Base-by-base conservation (phyloP, 2,888 invertebrate genomes). In the Rotaria sp. region DNA sequence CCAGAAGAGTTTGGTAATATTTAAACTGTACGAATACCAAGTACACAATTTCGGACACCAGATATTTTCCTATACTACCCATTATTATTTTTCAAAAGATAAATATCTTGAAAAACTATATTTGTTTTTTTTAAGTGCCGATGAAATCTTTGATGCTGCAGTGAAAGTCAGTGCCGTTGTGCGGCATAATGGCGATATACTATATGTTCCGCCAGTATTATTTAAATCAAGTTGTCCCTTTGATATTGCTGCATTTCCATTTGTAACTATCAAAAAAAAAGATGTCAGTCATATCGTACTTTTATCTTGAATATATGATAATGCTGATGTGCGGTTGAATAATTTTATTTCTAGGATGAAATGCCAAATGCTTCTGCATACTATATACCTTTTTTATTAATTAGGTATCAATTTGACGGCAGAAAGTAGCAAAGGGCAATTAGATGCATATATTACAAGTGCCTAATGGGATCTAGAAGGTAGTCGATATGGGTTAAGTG, bases 181-280 rank as follows among this genome's bases (percentile, higher is more conserved):
- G 88, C 94, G 95, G 88, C 94, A 95, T 93, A 96, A 96, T 92
- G 98, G 98, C 89, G 95, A 95, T 89, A 96, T 96, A 91, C 93
- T 96, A 88, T 97, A 97, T 93, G 95, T 98, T 90, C 98, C 98
- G 89, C 98, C 98, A 87, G 97, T 97, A 89, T 97, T 98, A 92
- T 96, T 98, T 93, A 96, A 96, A 92, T 96, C 96, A 92, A 97
- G 97, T 89, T 98, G 98, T 93, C 96, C 96, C 92, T 97, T 98
- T 90, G 96, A 97, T 93, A 97, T 98, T 93, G 97, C 96, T 89
- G 97, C 97, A 97, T 98, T 97, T 93, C 97, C 97, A 88, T 98
- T 52, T n/a, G 84, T 48, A 41, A 48, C 38, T 74, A 5, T 15
- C 45, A n/a, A n/a, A 80, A 80, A n/a, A n/a, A n/a, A 4, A 26